Evolutionary conservation across 2,113 vertebrate genomes (phyloP).

Genomic region (Sitta europaea): DNA sequence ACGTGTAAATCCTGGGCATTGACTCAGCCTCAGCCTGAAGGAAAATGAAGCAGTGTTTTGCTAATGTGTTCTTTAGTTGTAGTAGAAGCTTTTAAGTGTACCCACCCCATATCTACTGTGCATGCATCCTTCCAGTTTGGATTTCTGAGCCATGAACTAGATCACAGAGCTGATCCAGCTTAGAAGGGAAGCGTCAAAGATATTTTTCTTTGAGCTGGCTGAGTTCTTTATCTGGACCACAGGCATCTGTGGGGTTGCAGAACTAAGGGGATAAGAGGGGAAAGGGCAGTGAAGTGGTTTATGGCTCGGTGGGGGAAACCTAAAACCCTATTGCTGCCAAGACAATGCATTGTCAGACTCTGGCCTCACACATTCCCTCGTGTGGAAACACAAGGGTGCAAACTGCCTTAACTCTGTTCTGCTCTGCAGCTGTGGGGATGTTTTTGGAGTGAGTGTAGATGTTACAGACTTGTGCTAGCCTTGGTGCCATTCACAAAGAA

Average conservation of each 20-base stretch:
- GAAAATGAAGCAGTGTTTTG: neutral
- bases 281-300: neutral
- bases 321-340: neutral
- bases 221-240: constrained; percentile 6
- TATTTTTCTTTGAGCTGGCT: constrained; percentile 18
- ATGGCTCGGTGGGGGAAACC: neutral
- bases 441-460: neutral
- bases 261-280: neutral
- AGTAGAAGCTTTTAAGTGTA: neutral
- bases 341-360: neutral
- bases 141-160: constrained; percentile 10
- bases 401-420: neutral
- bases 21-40: neutral
- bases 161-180: constrained; percentile 44
- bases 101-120: neutral
- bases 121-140: neutral
- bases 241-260: neutral
- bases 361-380: neutral
- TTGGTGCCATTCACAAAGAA: neutral
- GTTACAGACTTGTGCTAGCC: neutral
- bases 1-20: neutral
- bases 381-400: neutral
- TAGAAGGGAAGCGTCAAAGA: neutral
- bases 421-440: constrained; percentile 12
- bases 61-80: neutral